Base-by-base conservation (phyloP, 2,888 invertebrate genomes). In the Yponomeuta malinellus region DNA sequence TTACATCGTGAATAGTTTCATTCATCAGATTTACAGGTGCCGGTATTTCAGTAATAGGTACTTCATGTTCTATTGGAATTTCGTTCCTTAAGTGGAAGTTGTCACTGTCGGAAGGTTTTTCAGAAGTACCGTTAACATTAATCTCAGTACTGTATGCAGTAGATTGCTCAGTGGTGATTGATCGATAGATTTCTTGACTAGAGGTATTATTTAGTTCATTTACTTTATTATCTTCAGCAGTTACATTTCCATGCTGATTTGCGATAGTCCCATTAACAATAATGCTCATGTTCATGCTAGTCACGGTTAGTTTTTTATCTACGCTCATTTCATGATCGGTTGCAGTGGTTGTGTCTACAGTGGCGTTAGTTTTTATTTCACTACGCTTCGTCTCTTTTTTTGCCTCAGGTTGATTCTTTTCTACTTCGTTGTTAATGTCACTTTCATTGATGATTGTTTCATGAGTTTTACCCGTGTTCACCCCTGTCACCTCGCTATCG, bases 1-100 rank as follows among this genome's bases (percentile, higher is more conserved):
- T 80, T 63, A 65, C 33, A 29, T 65, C 65, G 33, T 29, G n/a
- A 12, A 33, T 65, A 65, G 5, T 31, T 65, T 31, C 33, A 31
- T 29, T 59, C 5, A 4, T 59, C 12, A 12, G 15, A 59, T 15
- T 59, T 12, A 1, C 52, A 59, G 15, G 15, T 59, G 12, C 15
- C 2, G 15, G 52, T 5, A 15, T 12, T 15, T 15, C 15, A 15
- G 15, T 59, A 12, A 10, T 10, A 52, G 10, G 10, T 12, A 52
- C 52, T 12, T 10, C 52, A 52, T 52, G 10, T 4, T 1, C 52
- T 10, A 12, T 52, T 12, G 52, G 12, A 12, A 52, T 52, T 12
- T 52, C 52, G 52, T 52, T 52, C 2, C 52, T 52, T 52, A 52
- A 52, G 2, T 52, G 6, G 12, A 52, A 10, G 10, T 12, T 52